These are phyloP conservation scores for Manacus vitellinus DNA, from an alignment of 2,113 vertebrate species.

Conservation along the genomic window DNA sequence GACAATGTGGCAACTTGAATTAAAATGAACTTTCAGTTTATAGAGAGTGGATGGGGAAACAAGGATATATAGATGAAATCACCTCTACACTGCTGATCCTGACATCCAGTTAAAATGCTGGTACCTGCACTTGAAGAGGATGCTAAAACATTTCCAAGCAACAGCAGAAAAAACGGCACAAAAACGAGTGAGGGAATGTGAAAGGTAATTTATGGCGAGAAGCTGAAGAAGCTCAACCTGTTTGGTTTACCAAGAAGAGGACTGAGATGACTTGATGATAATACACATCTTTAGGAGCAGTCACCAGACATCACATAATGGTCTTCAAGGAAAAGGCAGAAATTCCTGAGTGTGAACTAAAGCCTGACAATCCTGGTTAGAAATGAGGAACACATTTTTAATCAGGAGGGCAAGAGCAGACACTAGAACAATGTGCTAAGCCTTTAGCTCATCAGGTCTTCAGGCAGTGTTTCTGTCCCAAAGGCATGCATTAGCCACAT, in stretches of 20 bases:
- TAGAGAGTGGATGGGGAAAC: background rate
- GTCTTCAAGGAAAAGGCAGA: background rate
- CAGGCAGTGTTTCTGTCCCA: background rate
- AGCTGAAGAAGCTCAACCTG: background rate
- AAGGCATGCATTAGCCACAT: background rate
- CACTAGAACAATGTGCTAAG: background rate
- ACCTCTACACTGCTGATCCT: background rate
- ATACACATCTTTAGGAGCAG: background rate
- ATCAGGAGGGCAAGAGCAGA: background rate
- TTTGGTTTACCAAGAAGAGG: background rate
- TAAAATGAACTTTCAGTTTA: background rate
- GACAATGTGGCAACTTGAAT: background rate
- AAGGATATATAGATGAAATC: background rate
- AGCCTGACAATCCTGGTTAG: background rate
- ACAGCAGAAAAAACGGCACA: background rate
- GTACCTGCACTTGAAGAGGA: background rate
- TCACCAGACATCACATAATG: background rate
- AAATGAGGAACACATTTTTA: background rate
- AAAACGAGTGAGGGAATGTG: background rate
- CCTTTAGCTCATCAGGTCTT: background rate
- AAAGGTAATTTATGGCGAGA: accelerated
- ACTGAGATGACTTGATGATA: background rate
- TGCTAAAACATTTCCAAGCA: background rate
- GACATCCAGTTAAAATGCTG: background rate
- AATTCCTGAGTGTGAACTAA: background rate